Percentiles rank a stretch among this genome's conserved stretches.
These are phyloP conservation scores for Agonopterix arenella DNA, from an alignment of 2,888 invertebrate species.

Conservation along the genomic window DNA sequence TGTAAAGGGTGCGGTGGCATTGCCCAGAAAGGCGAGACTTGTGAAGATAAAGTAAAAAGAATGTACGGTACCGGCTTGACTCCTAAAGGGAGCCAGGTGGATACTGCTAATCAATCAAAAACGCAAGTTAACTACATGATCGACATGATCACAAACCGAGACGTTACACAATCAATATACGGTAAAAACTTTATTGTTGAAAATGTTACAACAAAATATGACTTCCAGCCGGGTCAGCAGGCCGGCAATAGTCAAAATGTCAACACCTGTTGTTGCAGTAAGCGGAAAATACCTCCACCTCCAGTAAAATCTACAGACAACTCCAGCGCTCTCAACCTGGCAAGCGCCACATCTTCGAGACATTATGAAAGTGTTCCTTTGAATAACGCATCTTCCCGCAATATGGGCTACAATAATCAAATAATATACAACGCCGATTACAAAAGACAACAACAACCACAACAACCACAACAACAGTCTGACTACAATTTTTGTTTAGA, in stretches of 20 bases:
- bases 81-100: slow-evolving; percentile 25
- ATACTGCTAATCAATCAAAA: slow-evolving; percentile 15
- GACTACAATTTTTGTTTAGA: slow-evolving; percentile 30
- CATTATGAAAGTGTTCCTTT: too few species aligned
- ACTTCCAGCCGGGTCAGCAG: slow-evolving; percentile 11
- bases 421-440: slow-evolving; percentile 29
- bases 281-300: too few species aligned
- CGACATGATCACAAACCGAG: slow-evolving; percentile 29
- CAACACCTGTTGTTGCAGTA: slow-evolving; percentile 20
- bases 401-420: slow-evolving; percentile 20
- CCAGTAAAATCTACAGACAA: too few species aligned
- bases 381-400: slow-evolving; percentile 6
- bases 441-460: slow-evolving; percentile 12
- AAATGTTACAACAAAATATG: slow-evolving; percentile 22
- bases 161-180: slow-evolving; percentile 26
- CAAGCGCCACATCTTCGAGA: too few species aligned
- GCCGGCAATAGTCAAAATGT: slow-evolving; percentile 9
- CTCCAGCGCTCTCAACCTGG: too few species aligned
- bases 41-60: slow-evolving; percentile 42
- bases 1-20: slow-evolving; percentile 50
- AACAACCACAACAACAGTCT: slow-evolving; percentile 13
- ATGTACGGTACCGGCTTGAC: slow-evolving; percentile 39
- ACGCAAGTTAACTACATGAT: slow-evolving; percentile 12
- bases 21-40: slow-evolving; percentile 40
- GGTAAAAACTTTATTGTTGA: slow-evolving; percentile 35